Evolutionary conservation across 1,140 invertebrate species (phyloP), one percentile per base, ranked within the genome.

Genomic region (Cydia splendana): DNA sequence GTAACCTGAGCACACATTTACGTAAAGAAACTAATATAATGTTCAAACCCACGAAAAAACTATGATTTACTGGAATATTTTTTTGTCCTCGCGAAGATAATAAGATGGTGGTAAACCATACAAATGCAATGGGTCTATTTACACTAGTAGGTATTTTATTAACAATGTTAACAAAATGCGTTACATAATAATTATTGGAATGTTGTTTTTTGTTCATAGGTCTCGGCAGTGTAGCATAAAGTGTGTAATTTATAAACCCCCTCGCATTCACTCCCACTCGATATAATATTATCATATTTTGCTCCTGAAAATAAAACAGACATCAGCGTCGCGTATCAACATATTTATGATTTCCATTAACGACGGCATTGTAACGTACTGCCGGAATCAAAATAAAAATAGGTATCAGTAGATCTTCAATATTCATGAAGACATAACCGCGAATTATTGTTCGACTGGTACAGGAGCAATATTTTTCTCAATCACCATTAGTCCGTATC

Each of bases 401-500:
- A 42, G 65, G 67, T 86, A 88, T 85, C 83, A 82, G 83, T 82
- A 83, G 82, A 88, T 92, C 89, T 93, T 93, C 89, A 93, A 93
- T 93, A 93, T 93, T 92, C 91, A 93, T 93, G 90, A 91, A 89
- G 81, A 86, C 84, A 93, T 93, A 90, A 91, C 87, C 89, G 82
- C 85, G 87, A 89, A 85, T 92, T 88, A 90, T 90, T 86, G 84
- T 75, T 65, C 51, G 38, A 48, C 83, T 74, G 80, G 78, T 86
- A 83, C 84, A 79, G 79, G 80, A 79, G 86, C 90, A 85, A 92
- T 93, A 92, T 93, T 93, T 93, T 93, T 93, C 90, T 87, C 90
- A 93, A 92, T 93, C 90, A 92, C 90, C 90, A 93, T 93, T 93
- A 93, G 90, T 91, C 67, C 84, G 87, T 93, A 93, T 92, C 91